These are phyloP conservation scores for Atherinosoma microstoma DNA, from an alignment of 2,797 vertebrate species.

Conservation along the genomic window DNA sequence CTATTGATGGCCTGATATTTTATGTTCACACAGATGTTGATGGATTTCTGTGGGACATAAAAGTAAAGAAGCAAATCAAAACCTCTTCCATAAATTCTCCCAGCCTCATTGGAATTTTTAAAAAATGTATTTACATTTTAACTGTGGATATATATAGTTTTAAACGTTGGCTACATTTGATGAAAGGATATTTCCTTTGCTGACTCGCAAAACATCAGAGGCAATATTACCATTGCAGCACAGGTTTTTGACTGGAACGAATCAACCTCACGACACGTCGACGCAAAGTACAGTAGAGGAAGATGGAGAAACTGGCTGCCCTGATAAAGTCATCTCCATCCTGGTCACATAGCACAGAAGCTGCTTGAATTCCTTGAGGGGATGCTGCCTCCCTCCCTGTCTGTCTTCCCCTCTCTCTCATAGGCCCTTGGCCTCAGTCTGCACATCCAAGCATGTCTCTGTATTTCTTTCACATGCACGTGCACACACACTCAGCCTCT, in stretches of 20 bases:
- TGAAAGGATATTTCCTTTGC: background rate
- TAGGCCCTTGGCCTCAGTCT: slow-evolving; percentile 35
- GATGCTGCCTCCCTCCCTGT: slow-evolving; percentile 28
- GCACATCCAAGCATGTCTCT: slow-evolving; percentile 39
- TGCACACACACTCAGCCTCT: slow-evolving; percentile 3
- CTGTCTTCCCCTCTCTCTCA: slow-evolving; percentile 11
- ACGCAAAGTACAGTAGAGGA: slow-evolving; percentile 20
- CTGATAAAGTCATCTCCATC: slow-evolving; percentile 74
- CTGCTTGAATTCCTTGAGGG: slow-evolving; percentile 65
- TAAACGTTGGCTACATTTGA: slow-evolving; percentile 3
- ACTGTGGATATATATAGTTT: slow-evolving; percentile 22
- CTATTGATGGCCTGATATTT: slow-evolving; percentile 65
- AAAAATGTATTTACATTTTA: no score
- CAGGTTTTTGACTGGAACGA: slow-evolving; percentile 51
- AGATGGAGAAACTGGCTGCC: slow-evolving; percentile 23
- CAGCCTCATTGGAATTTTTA: background rate
- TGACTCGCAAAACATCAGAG: background rate
- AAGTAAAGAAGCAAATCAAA: slow-evolving; percentile 34
- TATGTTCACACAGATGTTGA: slow-evolving; percentile 35
- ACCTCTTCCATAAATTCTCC: slow-evolving; percentile 17
- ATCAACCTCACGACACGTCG: slow-evolving; percentile 41
- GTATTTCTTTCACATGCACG: slow-evolving; percentile 23
- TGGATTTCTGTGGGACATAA: slow-evolving; percentile 16
- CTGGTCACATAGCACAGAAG: slow-evolving; percentile 63
- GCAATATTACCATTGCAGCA: background rate